Conservation (phyloP, 2,797 vertebrate species). For the Myotis vivesi region DNA sequence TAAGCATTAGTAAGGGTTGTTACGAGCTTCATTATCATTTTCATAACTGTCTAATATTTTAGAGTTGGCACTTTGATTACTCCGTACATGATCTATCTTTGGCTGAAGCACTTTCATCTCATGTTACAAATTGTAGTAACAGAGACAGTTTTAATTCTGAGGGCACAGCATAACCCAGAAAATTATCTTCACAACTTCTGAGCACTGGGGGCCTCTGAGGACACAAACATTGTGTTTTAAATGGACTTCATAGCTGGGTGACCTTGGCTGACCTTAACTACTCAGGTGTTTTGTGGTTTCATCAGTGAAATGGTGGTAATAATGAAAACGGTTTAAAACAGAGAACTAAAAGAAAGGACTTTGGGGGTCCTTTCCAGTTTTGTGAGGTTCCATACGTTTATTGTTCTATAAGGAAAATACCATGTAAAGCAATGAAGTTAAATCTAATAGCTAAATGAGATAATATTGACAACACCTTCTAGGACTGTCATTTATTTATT, state of each 20-base stretch:
- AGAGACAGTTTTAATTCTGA: neutral
- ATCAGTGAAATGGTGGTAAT: neutral
- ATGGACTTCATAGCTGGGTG: neutral
- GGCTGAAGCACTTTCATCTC: conserved; percentile 4
- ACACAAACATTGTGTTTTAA: neutral
- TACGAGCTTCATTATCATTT: conserved; percentile 38
- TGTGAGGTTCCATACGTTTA: neutral
- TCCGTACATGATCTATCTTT: conserved; percentile 34
- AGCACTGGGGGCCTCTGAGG: neutral
- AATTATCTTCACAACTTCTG: neutral
- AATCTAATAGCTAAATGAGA: neutral
- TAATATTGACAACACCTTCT: neutral
- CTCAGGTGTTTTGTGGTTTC: neutral
- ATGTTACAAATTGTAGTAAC: conserved; percentile 50
- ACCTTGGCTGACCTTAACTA: neutral
- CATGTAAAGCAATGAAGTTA: neutral
- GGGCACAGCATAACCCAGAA: neutral
- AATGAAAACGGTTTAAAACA: neutral
- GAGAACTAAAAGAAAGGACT: neutral
- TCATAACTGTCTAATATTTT: conserved; percentile 50
- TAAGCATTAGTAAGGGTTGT: conserved; percentile 23
- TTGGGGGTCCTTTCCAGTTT: neutral
- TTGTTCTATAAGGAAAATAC: neutral
- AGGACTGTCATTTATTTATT: neutral
- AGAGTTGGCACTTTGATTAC: conserved; percentile 46